These are phyloP conservation scores for Hydrophis major DNA, from an alignment of 2,797 vertebrate genomes.

Conservation along the genomic window DNA sequence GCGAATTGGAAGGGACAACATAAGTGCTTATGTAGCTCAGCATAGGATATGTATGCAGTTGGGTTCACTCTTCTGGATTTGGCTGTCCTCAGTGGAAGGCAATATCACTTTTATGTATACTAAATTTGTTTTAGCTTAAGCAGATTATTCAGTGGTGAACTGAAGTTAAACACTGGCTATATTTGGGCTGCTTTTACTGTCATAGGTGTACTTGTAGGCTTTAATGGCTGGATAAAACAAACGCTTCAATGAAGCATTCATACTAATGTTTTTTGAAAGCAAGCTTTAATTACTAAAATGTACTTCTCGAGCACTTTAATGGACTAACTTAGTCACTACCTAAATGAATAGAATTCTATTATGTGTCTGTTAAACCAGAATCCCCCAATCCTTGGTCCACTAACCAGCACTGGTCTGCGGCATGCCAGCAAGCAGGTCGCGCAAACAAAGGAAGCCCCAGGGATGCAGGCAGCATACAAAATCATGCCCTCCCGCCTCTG, in stretches of 20 bases:
- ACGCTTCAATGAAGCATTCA: neutral
- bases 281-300: conserved; percentile 1
- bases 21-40: neutral
- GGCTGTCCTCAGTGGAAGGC: neutral
- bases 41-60: neutral
- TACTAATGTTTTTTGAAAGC: neutral
- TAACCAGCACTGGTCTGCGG: too few species aligned
- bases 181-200: neutral
- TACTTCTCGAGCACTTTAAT: neutral
- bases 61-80: neutral
- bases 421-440: too few species aligned
- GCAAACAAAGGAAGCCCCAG: too few species aligned
- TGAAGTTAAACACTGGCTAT: neutral
- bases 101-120: neutral
- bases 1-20: neutral
- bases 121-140: neutral
- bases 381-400: too few species aligned
- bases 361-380: neutral
- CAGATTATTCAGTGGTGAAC: neutral
- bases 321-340: neutral
- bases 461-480: too few species aligned
- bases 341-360: neutral
- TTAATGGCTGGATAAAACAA: neutral
- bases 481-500: too few species aligned
- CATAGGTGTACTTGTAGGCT: neutral